Evolutionary conservation across 1,140 invertebrate genomes (phyloP), one percentile per base, ranked within the genome.

Genomic region (Micrasema minimum): DNA sequence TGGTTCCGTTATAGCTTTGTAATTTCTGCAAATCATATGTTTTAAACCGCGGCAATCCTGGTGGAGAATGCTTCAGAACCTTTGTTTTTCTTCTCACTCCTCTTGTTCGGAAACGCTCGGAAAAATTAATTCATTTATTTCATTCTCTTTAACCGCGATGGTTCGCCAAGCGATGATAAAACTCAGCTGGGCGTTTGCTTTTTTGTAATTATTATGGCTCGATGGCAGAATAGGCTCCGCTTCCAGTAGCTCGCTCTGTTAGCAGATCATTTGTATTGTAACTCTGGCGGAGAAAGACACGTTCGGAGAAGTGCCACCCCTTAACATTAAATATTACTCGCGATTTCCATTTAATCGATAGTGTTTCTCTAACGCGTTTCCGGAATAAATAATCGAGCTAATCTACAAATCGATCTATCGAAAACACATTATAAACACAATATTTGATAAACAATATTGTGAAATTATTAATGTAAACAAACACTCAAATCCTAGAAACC

Each of bases 61-160:
- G 1, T 31, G 26, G 51, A 35, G 51, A 31, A n/a, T n/a, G 16
- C 51, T 31, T 55, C 26, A 26, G 26, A 55, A 23, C 23, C 12
- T 31, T 16, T 55, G 7, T 55, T 61, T 61, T 41, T 61, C 57
- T 61, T 9, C 18, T 37, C 20, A 22, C 18, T 61, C 18, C 18
- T 61, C 35, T 16, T 18, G 18, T 20, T 12, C 20, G 10, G 57
- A 61, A 22, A 38, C 57, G 57, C 43, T 64, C 43, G 59, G 59
- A 64, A 64, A 64, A 16, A 64, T 46, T 14, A 64, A 64, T 64
- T 26, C 41, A 31, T 46, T 16, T 46, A 64, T 41, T 59, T 64
- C 43, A 46, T 64, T 46, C 41, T 64, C 26, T 64, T 48, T 64
- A 64, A 46, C 59, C 59, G 59, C 59, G 22, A 46, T 46, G 41